Percentiles rank a stretch among this genome's conserved stretches.
These are phyloP conservation scores for Sphaeramia orbicularis DNA, from an alignment of 2,797 vertebrate genomes.

Conservation along the genomic window DNA sequence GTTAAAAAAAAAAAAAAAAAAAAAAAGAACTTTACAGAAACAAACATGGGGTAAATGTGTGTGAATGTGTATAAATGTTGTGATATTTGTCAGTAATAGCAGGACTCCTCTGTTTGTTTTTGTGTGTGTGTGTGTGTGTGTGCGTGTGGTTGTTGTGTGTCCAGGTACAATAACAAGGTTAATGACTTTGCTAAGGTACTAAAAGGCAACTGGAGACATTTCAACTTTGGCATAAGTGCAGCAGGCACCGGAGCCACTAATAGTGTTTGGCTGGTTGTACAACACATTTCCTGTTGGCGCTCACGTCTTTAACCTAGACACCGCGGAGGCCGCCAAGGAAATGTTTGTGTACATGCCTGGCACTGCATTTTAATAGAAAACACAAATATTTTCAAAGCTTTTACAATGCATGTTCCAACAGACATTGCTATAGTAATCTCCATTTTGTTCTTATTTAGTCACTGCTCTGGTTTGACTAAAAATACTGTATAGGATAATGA, in stretches of 20 bases:
- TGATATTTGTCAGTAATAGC: too few relatives aligned
- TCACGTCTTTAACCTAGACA: conserved; percentile 20
- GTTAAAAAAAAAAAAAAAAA: too few relatives aligned
- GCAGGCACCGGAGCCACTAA: conserved; percentile 7
- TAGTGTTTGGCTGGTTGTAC: conserved; percentile 21
- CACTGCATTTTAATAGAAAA: background rate
- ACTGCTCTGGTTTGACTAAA: too few relatives aligned
- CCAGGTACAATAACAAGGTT: conserved; percentile 26
- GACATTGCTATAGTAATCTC: too few relatives aligned
- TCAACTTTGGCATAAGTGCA: conserved; percentile 23
- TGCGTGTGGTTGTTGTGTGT: background rate
- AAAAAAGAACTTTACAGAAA: too few relatives aligned
- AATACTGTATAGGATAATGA: too few relatives aligned
- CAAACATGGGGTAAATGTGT: too few relatives aligned
- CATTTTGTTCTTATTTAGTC: too few relatives aligned
- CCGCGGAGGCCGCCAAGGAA: background rate
- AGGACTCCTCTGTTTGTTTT: too few relatives aligned
- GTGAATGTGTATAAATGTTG: too few relatives aligned
- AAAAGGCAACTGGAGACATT: conserved; percentile 12
- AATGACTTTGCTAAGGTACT: conserved; percentile 20
- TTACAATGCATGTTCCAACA: too few relatives aligned
- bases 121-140: too few relatives aligned
- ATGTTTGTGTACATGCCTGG: conserved; percentile 5
- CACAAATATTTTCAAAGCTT: background rate
- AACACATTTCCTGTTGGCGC: conserved; percentile 13